phyloP scores from a whole-genome alignment of 2,888 invertebrate species.

The Spodoptera exigua region DNA sequence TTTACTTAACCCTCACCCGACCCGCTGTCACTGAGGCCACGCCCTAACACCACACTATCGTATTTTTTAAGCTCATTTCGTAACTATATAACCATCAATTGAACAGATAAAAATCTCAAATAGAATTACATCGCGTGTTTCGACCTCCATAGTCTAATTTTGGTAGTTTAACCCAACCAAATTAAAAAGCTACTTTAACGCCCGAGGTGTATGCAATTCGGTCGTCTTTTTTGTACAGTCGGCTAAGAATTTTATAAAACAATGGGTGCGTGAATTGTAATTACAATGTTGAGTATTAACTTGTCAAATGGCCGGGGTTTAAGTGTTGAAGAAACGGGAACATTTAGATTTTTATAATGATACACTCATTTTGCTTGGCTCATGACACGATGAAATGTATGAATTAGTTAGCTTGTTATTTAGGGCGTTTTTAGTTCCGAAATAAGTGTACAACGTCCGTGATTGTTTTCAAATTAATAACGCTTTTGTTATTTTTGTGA shows the following conservation, averaged over 20 bases:
- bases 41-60: conserved; percentile 67
- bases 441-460: conserved; percentile 7
- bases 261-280: conserved; percentile 76
- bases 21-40: conserved; percentile 33
- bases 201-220: conserved; percentile 47
- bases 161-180: conserved; percentile 64
- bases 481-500: not conserved
- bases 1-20: conserved; percentile 29
- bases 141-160: conserved; percentile 77
- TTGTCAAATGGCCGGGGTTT: conserved; percentile 71
- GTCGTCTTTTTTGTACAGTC: conserved; percentile 34
- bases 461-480: not conserved
- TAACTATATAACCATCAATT: conserved; percentile 85
- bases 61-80: conserved; percentile 79
- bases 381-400: conserved; percentile 56
- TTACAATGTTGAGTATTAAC: conserved; percentile 80
- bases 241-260: conserved; percentile 68
- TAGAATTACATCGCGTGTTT: conserved; percentile 81
- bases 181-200: conserved; percentile 50
- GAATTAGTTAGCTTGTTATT: conserved; percentile 48
- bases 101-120: conserved; percentile 84
- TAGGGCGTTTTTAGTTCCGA: conserved; percentile 20
- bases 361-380: conserved; percentile 52
- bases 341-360: conserved; percentile 61
- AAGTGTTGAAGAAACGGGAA: conserved; percentile 61